Base-by-base conservation (phyloP, 2,113 vertebrate genomes). In the Myotis davidii region DNA sequence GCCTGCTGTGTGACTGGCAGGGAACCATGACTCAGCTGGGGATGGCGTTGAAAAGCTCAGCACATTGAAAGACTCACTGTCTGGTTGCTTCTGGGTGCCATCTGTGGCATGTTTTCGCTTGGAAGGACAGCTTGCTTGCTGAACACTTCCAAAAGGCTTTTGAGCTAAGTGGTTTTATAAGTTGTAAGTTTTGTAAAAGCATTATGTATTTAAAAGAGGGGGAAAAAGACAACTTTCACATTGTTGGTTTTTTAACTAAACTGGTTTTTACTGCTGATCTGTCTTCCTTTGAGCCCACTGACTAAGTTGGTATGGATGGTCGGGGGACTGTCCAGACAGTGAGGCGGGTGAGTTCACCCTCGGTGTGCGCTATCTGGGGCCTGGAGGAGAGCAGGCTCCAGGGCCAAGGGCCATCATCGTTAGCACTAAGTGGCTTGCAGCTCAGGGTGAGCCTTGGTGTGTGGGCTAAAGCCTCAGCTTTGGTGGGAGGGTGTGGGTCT, bases 91-190 rank as follows among this genome's bases (percentile, higher is more conserved):
- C 65, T 90, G 39, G 70, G 34, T 82, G 84, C 90, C 61, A 52
- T 84, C 56, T 96, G 86, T 83, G 82, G 73, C 8, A 0, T 91
- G 73, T 89, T 88, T 94, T 45, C 23, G 79, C 86, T 94, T 94
- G 88, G 50, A 64, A 93, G 34, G 74, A 61, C 42, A 73, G 90
- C 93, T 93, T 88, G 48, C 82, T 94, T 61, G 48, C 90, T 94
- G 74, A 96, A 83, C 70, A 79, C 54, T 86, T 93, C 16, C 61
- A 76, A 23, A 90, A 90, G 64, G 85, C 74, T 85, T 91, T 84
- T 45, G 67, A 89, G 76, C 72, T 64, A 85, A 95, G 42, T 82
- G 7, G 42, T 67, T 72, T 79, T 86, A 12, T 94, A 78, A 92
- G 85, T 83, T 93, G 85, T 61, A 27, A 61, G 59, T 61, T 61